Percentiles rank a stretch among this genome's conserved stretches.
Evolutionary conservation across 2,888 invertebrate genomes (phyloP).

Genomic region (Heteromurus nitidus): DNA sequence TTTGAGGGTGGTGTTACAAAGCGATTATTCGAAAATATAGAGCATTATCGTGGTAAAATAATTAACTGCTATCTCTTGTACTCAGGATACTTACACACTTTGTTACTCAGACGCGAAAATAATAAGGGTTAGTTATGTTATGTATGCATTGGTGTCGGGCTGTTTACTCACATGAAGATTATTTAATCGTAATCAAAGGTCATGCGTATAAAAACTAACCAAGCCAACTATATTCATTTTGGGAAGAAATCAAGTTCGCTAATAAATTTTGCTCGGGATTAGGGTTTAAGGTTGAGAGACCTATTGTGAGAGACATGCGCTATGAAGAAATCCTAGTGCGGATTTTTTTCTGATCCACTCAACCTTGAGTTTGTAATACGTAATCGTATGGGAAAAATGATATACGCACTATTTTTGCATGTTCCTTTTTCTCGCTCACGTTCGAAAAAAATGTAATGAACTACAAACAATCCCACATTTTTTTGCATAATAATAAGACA

Average conservation of each 20-base stretch:
- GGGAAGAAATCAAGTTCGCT: conserved; percentile 5
- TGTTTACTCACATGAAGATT: conserved; percentile 32
- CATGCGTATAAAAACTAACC: conserved; percentile 13
- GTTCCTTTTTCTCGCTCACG: background rate
- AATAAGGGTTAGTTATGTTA: too few species aligned
- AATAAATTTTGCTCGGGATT: too few species aligned
- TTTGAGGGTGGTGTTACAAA: background rate
- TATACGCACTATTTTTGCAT: conserved; percentile 6
- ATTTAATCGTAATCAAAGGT: conserved; percentile 43
- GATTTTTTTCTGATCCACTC: conserved; percentile 38
- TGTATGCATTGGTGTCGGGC: background rate
- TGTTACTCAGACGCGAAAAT: background rate
- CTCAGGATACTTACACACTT: conserved; percentile 7
- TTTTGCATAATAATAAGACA: conserved; percentile 21
- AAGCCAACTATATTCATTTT: too few species aligned
- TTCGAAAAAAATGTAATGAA: background rate
- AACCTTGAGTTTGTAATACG: conserved; percentile 42
- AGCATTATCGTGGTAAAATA: too few species aligned
- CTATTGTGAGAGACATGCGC: too few species aligned
- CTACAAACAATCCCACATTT: background rate
- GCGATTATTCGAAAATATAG: conserved; percentile 27
- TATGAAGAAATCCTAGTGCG: conserved; percentile 9
- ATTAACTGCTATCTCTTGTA: background rate
- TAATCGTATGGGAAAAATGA: background rate
- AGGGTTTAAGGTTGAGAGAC: too few species aligned